A percentile compares a stretch with the other conserved stretches of the same genome.
These are phyloP conservation scores for Perca schrenkii DNA, from an alignment of 2,113 vertebrate species.

Conservation along the genomic window DNA sequence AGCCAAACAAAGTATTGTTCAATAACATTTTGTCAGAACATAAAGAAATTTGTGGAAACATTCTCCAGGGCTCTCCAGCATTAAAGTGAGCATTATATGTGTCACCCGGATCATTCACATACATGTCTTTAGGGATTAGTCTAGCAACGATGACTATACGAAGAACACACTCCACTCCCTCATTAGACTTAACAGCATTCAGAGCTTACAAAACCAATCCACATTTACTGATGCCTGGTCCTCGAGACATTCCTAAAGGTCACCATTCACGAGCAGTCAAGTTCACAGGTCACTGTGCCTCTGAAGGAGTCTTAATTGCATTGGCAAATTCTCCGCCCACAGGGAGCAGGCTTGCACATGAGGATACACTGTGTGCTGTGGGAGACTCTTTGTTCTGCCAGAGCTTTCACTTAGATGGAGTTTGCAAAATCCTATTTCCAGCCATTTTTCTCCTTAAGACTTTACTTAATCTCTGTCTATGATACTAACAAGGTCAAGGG, in stretches of 20 bases:
- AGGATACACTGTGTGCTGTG: constrained; percentile 28
- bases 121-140: constrained; percentile 16
- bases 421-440: constrained; percentile 39
- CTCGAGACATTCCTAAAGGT: constrained; percentile 64
- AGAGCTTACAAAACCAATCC: constrained; percentile 30
- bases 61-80: background rate
- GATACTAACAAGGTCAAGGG: background rate
- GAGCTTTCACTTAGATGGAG: constrained; percentile 8
- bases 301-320: constrained; percentile 74
- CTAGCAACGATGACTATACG: background rate
- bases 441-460: constrained; percentile 15
- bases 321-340: constrained; percentile 73
- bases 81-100: background rate
- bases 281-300: constrained; percentile 64
- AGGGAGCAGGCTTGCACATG: constrained; percentile 52
- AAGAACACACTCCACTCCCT: constrained; percentile 17
- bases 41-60: background rate
- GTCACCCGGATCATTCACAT: constrained; percentile 6
- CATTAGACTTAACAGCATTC: constrained; percentile 33
- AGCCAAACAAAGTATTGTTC: background rate
- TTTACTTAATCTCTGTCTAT: constrained; percentile 23
- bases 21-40: constrained; percentile 11
- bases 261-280: constrained; percentile 58
- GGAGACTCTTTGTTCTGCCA: constrained; percentile 49
- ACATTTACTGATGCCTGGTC: constrained; percentile 43